Percentiles rank a stretch among this genome's conserved stretches.
Evolutionary conservation across 2,113 vertebrate species (phyloP).

Genomic region (Istiophorus platypterus): DNA sequence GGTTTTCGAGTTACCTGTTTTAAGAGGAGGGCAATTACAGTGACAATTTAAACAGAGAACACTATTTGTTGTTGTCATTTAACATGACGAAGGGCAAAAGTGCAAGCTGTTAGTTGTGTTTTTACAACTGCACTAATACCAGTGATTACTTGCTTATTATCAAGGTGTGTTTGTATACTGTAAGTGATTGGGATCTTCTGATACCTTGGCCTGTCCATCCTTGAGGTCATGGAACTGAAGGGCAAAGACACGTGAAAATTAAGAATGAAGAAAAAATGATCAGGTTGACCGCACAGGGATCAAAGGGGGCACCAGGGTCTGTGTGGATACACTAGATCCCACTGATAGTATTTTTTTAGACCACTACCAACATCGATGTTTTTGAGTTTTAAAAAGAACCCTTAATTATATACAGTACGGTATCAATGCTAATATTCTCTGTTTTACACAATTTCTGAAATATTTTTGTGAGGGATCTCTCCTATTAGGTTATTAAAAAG

Average conservation of each 20-base stretch:
- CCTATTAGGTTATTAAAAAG: not conserved
- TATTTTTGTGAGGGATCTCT: not conserved
- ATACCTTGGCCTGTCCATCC: not conserved
- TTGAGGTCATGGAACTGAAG: constrained; percentile 27
- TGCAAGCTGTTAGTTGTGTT: constrained; percentile 16
- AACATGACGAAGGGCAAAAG: constrained; percentile 38
- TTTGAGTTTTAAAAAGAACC: not conserved
- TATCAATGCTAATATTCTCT: not conserved
- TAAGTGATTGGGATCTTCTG: not conserved
- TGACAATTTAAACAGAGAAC: constrained; percentile 49
- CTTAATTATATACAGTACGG: not conserved
- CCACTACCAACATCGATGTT: not conserved
- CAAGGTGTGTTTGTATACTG: constrained; percentile 1
- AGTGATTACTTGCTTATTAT: constrained; percentile 18
- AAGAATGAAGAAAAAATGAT: constrained; percentile 48
- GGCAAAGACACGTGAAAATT: constrained; percentile 18
- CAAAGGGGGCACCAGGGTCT: constrained; percentile 24
- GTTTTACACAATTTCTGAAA: too few relatives aligned
- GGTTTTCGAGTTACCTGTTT: constrained; percentile 55
- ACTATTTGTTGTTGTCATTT: constrained; percentile 45
- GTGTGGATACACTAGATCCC: not conserved
- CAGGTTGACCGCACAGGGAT: constrained; percentile 31
- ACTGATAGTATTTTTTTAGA: constrained; percentile 1
- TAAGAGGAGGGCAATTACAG: constrained; percentile 55
- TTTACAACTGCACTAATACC: constrained; percentile 19